phyloP scores from a whole-genome alignment of 2,113 vertebrate species.

The Mus pahari region DNA sequence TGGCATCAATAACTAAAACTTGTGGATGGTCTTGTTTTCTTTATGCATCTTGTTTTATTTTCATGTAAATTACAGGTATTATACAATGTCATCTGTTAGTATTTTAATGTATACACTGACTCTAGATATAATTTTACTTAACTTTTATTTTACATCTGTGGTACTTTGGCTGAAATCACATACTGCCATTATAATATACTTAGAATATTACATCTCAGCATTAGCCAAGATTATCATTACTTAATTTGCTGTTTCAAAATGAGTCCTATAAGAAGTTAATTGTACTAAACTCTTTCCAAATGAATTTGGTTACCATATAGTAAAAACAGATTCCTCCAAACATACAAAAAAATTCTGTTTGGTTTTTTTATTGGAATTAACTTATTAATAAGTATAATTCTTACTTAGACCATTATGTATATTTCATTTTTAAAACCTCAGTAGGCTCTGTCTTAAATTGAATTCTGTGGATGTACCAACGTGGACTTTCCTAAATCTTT shows the following conservation, averaged over 20 bases:
- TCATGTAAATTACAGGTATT: conserved; percentile 27
- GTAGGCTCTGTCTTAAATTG: not conserved
- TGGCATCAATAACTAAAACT: conserved; percentile 35
- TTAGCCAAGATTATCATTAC: conserved; percentile 22
- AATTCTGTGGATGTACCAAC: not conserved
- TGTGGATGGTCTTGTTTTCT: conserved; percentile 9
- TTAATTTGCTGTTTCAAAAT: conserved; percentile 53
- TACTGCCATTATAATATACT: not conserved
- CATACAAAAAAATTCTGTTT: not conserved
- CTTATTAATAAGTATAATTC: conserved; percentile 1
- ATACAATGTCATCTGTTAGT: conserved; percentile 23
- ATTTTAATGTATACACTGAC: not conserved
- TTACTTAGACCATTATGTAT: not conserved
- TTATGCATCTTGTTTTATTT: not conserved
- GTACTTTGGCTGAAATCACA: conserved; percentile 2
- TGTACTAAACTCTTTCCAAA: not conserved
- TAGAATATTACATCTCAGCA: not conserved
- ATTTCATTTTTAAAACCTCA: conserved; percentile 8
- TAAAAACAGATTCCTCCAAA: conserved; percentile 1
- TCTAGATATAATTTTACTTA: conserved; percentile 22
- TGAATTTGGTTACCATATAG: not conserved
- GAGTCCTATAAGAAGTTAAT: not conserved
- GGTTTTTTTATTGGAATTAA: not conserved
- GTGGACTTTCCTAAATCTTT: conserved; percentile 18
- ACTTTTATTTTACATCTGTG: conserved; percentile 13